Evolutionary conservation across 2,113 vertebrate species (phyloP), one percentile per base, ranked within the genome.

Genomic region (Cromileptes altivelis): DNA sequence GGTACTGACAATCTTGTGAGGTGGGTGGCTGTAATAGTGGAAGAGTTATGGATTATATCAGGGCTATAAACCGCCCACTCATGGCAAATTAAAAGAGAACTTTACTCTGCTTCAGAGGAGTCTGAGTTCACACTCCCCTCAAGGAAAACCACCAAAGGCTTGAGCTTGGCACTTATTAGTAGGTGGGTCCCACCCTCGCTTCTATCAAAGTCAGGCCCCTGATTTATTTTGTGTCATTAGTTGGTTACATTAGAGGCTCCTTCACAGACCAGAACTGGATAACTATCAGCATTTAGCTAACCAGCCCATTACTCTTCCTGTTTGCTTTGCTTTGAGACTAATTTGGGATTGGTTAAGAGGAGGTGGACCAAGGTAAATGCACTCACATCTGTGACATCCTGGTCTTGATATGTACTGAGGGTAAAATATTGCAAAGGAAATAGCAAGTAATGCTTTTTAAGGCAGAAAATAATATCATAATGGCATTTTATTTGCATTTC

Each of bases 1-100:
- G 80, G 47, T 27, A 69, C 82, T 68, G 86, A 85, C 77, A 70
- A 64, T 82, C 25, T 4, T 55, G 73, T 90, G 75, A 78, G 81
- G 90, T 92, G 87, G 90, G 91, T 88, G 90, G 90, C 57, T 89
- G 82, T 89, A 89, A 89, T 80, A 81, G 77, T 82, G 80, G 70
- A 85, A 78, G 86, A 92, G 82, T 86, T 90, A 88, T 80, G 91
- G 92, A 89, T 93, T 80, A 89, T 93, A 93, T 94, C 92, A 92
- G 78, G 75, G 82, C 88, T 75, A 76, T 94, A 92, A 92, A 87
- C 88, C 93, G 78, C 89, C 92, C 90, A 92, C 88, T 92, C 63
- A 61, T 85, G 83, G 86, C 89, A 89, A 88, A 92, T 94, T 91
- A 92, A 92, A 89, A 84, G 86, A 80, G 74, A 79, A 87, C 83